Percentiles rank a stretch among this genome's conserved stretches.
Conservation (phyloP, 2,888 invertebrate genomes). For the Protonemura montana region DNA sequence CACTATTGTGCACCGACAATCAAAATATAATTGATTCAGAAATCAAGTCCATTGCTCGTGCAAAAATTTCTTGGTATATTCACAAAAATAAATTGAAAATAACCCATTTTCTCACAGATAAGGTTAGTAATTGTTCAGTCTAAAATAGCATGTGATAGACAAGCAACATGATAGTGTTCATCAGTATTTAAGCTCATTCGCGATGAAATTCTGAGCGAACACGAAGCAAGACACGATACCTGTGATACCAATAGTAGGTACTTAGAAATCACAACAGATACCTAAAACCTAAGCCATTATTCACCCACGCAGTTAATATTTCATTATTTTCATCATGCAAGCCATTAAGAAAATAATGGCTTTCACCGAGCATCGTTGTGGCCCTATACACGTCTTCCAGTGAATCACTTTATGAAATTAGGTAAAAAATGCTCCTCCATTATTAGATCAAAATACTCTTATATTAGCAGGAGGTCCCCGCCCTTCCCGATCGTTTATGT, state of each 20-base stretch:
- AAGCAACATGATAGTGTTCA: not conserved
- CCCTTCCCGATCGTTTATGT: no score
- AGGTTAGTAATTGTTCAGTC: not conserved
- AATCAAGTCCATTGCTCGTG: no score
- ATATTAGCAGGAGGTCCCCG: not conserved
- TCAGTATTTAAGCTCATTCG: not conserved
- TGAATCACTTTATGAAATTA: not conserved
- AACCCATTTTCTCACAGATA: no score
- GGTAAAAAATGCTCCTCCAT: not conserved
- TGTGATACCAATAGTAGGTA: not conserved
- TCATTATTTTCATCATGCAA: not conserved
- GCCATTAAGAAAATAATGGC: not conserved
- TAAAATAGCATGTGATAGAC: not conserved
- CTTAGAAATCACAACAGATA: not conserved
- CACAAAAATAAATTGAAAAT: no score
- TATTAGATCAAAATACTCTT: not conserved
- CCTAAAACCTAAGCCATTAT: not conserved
- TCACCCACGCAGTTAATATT: not conserved
- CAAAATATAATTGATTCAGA: no score
- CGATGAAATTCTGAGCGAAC: not conserved
- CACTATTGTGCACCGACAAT: no score
- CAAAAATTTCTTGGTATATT: no score
- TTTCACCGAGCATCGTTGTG: not conserved
- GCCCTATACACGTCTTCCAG: not conserved
- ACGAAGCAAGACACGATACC: not conserved